These are phyloP conservation scores for Iselma pallidipennis DNA, from an alignment of 2,888 invertebrate genomes.

Conservation along the genomic window DNA sequence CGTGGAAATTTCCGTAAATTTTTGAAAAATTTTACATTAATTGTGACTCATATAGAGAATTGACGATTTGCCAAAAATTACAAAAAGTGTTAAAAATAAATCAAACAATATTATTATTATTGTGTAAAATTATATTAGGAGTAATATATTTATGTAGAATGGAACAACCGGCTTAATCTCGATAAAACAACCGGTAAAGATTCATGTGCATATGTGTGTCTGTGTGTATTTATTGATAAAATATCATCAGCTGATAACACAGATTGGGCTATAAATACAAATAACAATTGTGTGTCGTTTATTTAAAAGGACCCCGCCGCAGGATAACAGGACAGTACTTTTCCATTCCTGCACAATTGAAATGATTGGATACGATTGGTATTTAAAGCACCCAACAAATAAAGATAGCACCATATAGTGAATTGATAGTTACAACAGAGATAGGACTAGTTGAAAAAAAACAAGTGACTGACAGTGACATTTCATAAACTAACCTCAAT, in stretches of 20 bases:
- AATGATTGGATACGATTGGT: background rate
- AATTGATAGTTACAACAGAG: background rate
- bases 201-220: no score
- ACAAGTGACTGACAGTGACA: background rate
- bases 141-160: no score
- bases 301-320: no score
- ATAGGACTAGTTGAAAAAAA: background rate
- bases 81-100: background rate
- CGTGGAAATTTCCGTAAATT: background rate
- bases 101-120: no score
- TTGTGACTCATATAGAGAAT: background rate
- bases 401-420: background rate
- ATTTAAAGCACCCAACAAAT: background rate
- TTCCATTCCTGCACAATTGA: background rate
- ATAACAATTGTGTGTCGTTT: no score
- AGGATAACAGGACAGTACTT: no score
- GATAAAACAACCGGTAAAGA: background rate
- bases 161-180: background rate
- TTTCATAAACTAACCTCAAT: conserved; percentile 1
- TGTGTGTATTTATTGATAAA: background rate
- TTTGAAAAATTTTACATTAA: background rate
- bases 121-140: no score
- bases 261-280: no score
- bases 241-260: background rate
- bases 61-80: background rate